Conservation (phyloP, 2,113 vertebrate species). For the Nannobrachium achirus region DNA sequence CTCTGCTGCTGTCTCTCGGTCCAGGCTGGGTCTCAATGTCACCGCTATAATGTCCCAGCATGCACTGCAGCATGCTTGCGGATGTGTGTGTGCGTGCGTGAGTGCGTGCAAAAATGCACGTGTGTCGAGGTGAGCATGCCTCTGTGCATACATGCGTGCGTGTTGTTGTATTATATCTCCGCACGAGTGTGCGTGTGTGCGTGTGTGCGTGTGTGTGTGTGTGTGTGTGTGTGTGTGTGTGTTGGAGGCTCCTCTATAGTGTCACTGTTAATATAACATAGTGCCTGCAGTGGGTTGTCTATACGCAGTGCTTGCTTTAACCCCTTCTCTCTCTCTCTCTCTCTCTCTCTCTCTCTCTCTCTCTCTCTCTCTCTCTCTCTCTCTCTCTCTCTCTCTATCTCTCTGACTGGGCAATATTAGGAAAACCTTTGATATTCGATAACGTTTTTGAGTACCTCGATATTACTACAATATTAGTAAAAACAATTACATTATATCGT, state of each 20-base stretch:
- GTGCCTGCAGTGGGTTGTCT: slow-evolving; percentile 60
- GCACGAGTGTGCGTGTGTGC: slow-evolving; percentile 30
- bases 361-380: too few species aligned
- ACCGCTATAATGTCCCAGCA: slow-evolving; percentile 66
- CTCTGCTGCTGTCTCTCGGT: slow-evolving; percentile 48
- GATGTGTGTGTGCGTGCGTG: slow-evolving; percentile 42
- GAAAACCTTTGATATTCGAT: too few species aligned
- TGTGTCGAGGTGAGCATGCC: slow-evolving; percentile 14
- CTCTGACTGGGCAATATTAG: too few species aligned
- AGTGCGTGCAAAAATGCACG: slow-evolving; percentile 35
- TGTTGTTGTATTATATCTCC: slow-evolving; percentile 32
- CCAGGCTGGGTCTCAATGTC: slow-evolving; percentile 70
- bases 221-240: slow-evolving; percentile 4
- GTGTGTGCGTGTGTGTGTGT: slow-evolving; percentile 3
- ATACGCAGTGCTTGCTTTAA: slow-evolving; percentile 64
- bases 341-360: slow-evolving; percentile 33
- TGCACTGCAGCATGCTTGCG: slow-evolving; percentile 60
- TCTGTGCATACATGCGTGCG: slow-evolving; percentile 23
- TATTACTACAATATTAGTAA: too few species aligned
- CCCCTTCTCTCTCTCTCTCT: slow-evolving; percentile 37
- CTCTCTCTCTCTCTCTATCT: too few species aligned
- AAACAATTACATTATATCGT: too few species aligned
- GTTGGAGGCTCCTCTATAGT: slow-evolving; percentile 53
- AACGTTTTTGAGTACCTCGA: too few species aligned
- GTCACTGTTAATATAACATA: slow-evolving; percentile 75